phyloP scores from a whole-genome alignment of 2,888 invertebrate species.

The Apeira syringaria region DNA sequence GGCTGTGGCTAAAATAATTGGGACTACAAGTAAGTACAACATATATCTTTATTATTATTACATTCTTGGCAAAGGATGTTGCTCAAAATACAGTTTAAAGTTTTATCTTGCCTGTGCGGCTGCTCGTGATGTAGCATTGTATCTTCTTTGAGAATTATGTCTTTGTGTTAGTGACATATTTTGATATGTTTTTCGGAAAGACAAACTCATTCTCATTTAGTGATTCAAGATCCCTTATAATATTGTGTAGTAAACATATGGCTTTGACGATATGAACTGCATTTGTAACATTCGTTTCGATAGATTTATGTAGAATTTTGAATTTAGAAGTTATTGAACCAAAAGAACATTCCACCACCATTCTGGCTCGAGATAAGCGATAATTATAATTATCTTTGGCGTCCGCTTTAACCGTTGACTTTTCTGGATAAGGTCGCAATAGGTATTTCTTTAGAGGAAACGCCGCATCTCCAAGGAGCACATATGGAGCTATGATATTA shows the following conservation, averaged over 20 bases:
- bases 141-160: not conserved
- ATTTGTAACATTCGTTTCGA: not conserved
- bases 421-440: not conserved
- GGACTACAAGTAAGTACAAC: not conserved
- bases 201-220: not conserved
- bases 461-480: not conserved
- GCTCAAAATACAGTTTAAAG: not conserved
- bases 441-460: not conserved
- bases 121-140: not conserved
- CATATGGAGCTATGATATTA: slow-evolving; percentile 15
- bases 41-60: not conserved
- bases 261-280: not conserved
- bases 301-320: slow-evolving; percentile 12
- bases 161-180: not conserved
- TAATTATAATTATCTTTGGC: not conserved
- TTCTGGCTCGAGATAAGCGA: slow-evolving; percentile 28
- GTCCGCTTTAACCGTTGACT: not conserved
- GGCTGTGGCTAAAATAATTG: not conserved
- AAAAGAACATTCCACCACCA: slow-evolving; percentile 31
- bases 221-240: not conserved
- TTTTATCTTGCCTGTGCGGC: not conserved
- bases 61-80: not conserved
- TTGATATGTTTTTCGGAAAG: not conserved
- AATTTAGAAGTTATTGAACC: slow-evolving; percentile 32
- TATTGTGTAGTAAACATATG: not conserved